Evolutionary conservation across 2,888 invertebrate genomes (phyloP).

Genomic region (Tachystola acroxantha): DNA sequence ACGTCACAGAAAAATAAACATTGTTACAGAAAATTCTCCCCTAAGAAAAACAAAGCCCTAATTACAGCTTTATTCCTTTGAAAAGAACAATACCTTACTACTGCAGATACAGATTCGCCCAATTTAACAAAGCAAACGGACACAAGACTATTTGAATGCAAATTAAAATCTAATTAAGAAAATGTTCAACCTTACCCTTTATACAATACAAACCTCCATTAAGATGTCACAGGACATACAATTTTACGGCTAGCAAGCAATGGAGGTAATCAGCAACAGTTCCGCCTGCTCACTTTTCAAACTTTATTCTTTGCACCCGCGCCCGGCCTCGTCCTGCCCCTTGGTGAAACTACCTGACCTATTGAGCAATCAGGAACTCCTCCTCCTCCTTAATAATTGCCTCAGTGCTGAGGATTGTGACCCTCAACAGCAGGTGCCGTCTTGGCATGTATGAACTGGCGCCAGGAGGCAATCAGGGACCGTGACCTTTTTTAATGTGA

Average conservation of each 20-base stretch:
- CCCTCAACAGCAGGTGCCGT: no score
- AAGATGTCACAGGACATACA: constrained; percentile 36
- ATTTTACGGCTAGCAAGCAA: constrained; percentile 30
- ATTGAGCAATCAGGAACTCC: no score
- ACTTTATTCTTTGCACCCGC: no score
- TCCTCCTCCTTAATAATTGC: no score
- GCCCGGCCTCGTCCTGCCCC: no score
- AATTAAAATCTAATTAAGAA: constrained; percentile 45
- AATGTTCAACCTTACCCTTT: constrained; percentile 28
- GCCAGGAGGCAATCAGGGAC: no score
- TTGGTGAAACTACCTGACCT: no score
- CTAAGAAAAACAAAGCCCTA: constrained; percentile 25
- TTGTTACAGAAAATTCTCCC: background rate
- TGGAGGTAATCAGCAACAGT: constrained; percentile 15
- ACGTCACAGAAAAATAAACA: background rate
- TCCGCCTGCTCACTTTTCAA: no score
- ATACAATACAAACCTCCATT: constrained; percentile 34
- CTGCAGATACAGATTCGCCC: background rate
- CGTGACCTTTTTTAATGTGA: no score
- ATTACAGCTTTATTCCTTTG: constrained; percentile 1
- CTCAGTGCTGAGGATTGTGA: no score
- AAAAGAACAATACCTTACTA: background rate
- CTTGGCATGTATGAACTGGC: no score
- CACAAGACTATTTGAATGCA: constrained; percentile 14
- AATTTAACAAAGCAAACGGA: constrained; percentile 19